Percentiles rank a stretch among this genome's conserved stretches.
Conservation (phyloP, 2,113 vertebrate genomes). For the Verasper variegatus region DNA sequence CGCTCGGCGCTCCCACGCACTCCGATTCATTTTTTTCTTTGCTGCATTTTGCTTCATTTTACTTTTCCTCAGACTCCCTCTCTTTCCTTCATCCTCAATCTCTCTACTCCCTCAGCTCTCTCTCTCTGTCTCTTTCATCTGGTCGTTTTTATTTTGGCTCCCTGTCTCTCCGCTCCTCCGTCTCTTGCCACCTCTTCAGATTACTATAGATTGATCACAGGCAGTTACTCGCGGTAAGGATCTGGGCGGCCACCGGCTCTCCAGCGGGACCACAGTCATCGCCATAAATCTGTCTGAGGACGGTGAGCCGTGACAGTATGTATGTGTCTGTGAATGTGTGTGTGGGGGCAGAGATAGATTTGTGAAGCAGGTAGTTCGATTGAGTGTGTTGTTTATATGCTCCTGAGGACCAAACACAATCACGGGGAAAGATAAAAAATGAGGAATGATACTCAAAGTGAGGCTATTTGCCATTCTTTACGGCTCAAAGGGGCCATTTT, state of each 20-base stretch:
- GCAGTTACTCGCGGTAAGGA: slow-evolving; percentile 55
- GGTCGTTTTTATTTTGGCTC: background rate
- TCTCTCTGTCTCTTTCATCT: background rate
- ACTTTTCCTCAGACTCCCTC: background rate
- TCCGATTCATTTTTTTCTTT: slow-evolving; percentile 29
- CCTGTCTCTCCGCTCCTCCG: slow-evolving; percentile 5
- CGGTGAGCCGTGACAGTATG: slow-evolving; percentile 12
- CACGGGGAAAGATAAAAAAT: slow-evolving; percentile 17
- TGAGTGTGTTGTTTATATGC: slow-evolving; percentile 28
- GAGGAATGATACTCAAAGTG: slow-evolving; percentile 25
- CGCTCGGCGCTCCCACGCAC: slow-evolving; percentile 22
- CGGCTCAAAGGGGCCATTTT: slow-evolving; percentile 25
- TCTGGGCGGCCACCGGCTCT: slow-evolving; percentile 55
- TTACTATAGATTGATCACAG: slow-evolving; percentile 71
- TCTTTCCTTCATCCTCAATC: background rate
- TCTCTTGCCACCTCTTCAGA: slow-evolving; percentile 43
- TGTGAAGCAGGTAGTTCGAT: slow-evolving; percentile 35
- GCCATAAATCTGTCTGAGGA: slow-evolving; percentile 62
- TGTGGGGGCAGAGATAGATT: slow-evolving; percentile 28
- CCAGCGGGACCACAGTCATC: slow-evolving; percentile 34
- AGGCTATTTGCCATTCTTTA: slow-evolving; percentile 41
- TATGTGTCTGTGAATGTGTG: slow-evolving; percentile 26
- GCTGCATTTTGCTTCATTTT: slow-evolving; percentile 11
- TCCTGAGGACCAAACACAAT: slow-evolving; percentile 48
- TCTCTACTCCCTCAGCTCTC: slow-evolving; percentile 4